These are phyloP conservation scores for Trematocara unimaculatum DNA, from an alignment of 2,113 vertebrate genomes.

Conservation along the genomic window DNA sequence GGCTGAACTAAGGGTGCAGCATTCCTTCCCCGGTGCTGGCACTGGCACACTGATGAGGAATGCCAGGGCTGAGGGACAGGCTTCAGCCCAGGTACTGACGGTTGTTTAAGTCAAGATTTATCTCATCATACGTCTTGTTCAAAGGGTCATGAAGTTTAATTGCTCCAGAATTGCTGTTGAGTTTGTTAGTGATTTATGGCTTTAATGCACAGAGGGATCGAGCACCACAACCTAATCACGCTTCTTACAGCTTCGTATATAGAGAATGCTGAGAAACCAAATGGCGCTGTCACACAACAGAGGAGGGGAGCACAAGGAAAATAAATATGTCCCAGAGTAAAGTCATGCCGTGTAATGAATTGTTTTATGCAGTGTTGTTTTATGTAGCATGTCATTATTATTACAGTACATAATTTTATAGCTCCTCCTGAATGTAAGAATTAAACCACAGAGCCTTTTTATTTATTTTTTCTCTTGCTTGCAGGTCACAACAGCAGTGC, in stretches of 20 bases:
- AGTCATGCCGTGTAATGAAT: constrained; percentile 17
- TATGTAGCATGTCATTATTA: neutral
- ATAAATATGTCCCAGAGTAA: constrained; percentile 11
- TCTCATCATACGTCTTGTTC: neutral
- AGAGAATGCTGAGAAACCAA: constrained; percentile 42
- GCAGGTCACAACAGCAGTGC: constrained; percentile 61
- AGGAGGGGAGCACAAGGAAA: neutral
- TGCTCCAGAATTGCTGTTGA: neutral
- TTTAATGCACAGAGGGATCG: constrained; percentile 10
- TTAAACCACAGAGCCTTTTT: neutral
- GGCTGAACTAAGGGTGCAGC: constrained; percentile 81
- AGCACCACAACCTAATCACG: neutral
- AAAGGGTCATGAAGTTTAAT: neutral
- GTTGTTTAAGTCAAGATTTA: neutral
- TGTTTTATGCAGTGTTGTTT: neutral
- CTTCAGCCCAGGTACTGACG: constrained; percentile 81
- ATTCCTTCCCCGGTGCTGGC: constrained; percentile 75
- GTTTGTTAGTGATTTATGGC: neutral
- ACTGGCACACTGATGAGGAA: constrained; percentile 77
- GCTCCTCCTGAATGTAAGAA: neutral
- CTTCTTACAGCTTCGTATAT: constrained; percentile 21
- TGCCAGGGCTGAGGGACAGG: constrained; percentile 88
- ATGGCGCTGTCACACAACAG: neutral
- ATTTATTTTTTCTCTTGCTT: neutral
- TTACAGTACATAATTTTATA: neutral